phyloP scores from a whole-genome alignment of 2,113 vertebrate genomes.

The Pungitius pungitius region DNA sequence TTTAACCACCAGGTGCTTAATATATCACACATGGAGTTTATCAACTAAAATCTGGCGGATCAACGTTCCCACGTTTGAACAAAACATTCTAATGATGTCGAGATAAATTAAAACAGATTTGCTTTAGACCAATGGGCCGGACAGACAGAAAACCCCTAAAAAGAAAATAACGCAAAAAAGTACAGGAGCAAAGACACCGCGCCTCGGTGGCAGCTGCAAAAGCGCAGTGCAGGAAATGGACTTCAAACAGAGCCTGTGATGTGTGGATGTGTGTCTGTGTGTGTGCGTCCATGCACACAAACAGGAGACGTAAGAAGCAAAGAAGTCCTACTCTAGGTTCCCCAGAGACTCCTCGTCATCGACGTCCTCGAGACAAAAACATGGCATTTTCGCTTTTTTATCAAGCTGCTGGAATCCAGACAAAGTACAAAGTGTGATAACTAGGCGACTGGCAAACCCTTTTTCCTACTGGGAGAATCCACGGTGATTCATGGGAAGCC shows the following conservation, averaged over 20 bases:
- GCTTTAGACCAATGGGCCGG: not conserved
- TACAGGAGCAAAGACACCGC: slow-evolving; percentile 5
- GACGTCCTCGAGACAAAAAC: not conserved
- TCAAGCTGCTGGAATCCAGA: too few species aligned
- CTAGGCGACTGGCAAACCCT: too few species aligned
- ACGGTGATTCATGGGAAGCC: not conserved
- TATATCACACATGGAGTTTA: not conserved
- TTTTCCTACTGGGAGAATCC: not conserved
- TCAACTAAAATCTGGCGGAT: not conserved
- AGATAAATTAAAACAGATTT: not conserved
- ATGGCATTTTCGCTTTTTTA: too few species aligned
- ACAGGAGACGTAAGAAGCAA: too few species aligned
- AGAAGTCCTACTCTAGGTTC: too few species aligned
- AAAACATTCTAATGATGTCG: not conserved
- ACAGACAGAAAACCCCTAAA: not conserved
- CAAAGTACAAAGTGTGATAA: too few species aligned
- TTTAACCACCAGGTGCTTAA: not conserved
- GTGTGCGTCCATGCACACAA: not conserved
- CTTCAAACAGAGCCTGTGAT: slow-evolving; percentile 27
- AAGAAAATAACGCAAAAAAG: not conserved
- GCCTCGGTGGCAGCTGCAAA: slow-evolving; percentile 3
- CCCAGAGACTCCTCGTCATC: slow-evolving; percentile 2
- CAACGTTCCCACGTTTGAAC: not conserved
- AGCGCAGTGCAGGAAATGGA: slow-evolving; percentile 8
- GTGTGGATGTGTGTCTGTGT: not conserved